A percentile compares a stretch with the other conserved stretches of the same genome.
phyloP scores from a whole-genome alignment of 2,888 invertebrate genomes.

The Eumerus sabulonum region DNA sequence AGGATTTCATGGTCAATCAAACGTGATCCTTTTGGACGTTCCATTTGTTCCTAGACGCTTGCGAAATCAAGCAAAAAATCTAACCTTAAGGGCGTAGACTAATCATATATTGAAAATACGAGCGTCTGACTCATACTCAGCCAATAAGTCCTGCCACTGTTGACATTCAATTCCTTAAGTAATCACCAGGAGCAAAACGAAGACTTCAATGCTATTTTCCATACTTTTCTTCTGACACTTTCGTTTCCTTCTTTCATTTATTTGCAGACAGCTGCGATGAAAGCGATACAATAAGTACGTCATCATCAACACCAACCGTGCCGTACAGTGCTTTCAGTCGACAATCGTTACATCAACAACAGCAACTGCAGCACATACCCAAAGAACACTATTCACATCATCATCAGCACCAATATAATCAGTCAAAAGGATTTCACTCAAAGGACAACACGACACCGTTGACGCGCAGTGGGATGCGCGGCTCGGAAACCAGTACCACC shows the following conservation, averaged over 20 bases:
- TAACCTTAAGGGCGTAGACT: too few species aligned
- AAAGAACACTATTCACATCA: conserved; percentile 66
- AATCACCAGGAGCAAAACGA: too few species aligned
- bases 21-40: too few species aligned
- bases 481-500: conserved; percentile 39
- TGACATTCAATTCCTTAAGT: too few species aligned
- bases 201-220: too few species aligned
- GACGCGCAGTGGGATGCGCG: conserved; percentile 55
- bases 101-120: too few species aligned
- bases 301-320: conserved; percentile 73
- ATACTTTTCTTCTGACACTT: too few species aligned
- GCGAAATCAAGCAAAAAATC: too few species aligned
- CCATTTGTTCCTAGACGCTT: too few species aligned
- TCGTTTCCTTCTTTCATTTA: conserved; percentile 9
- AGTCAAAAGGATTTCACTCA: conserved; percentile 42
- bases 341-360: conserved; percentile 57
- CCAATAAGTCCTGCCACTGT: too few species aligned
- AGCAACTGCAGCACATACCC: conserved; percentile 62
- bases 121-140: too few species aligned
- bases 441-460: conserved; percentile 56
- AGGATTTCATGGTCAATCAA: too few species aligned
- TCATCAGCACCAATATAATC: conserved; percentile 45
- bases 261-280: conserved; percentile 76
- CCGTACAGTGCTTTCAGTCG: conserved; percentile 68
- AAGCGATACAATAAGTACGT: conserved; percentile 74